Evolutionary conservation across 2,888 invertebrate genomes (phyloP).

Genomic region (Neoscelio sp.): DNA sequence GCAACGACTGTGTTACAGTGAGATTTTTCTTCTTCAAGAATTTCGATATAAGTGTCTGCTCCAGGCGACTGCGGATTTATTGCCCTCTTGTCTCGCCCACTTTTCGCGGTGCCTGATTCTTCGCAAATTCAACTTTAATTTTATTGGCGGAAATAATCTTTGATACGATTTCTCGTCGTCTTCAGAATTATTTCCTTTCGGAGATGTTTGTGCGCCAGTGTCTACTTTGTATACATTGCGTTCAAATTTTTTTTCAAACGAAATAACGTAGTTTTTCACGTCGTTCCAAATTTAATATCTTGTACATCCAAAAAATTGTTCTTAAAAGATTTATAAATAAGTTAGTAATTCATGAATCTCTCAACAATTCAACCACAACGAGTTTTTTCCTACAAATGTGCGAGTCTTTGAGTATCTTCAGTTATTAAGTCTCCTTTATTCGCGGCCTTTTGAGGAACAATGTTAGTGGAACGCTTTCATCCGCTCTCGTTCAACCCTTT

Average conservation of each 20-base stretch:
- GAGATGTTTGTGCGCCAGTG: conserved; percentile 47
- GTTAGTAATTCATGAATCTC: conserved; percentile 31
- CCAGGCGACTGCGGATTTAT: conserved; percentile 81
- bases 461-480: conserved; percentile 62
- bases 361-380: conserved; percentile 40
- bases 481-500: conserved; percentile 70
- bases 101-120: conserved; percentile 69
- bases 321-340: too few species aligned
- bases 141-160: conserved; percentile 82
- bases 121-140: conserved; percentile 77
- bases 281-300: too few species aligned
- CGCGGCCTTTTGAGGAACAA: conserved; percentile 51
- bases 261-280: too few species aligned
- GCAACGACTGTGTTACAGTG: conserved; percentile 57
- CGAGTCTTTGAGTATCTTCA: conserved; percentile 44
- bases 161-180: conserved; percentile 79
- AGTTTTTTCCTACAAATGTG: too few species aligned
- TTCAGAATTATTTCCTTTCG: conserved; percentile 70
- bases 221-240: conserved; percentile 23
- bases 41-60: conserved; percentile 80
- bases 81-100: conserved; percentile 73
- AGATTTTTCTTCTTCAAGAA: conserved; percentile 69
- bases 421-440: conserved; percentile 66
- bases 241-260: conserved; percentile 7
- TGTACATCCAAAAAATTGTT: too few species aligned